Base-by-base conservation (phyloP, 2,888 invertebrate genomes). In the Mesopsocus fuscifrons region DNA sequence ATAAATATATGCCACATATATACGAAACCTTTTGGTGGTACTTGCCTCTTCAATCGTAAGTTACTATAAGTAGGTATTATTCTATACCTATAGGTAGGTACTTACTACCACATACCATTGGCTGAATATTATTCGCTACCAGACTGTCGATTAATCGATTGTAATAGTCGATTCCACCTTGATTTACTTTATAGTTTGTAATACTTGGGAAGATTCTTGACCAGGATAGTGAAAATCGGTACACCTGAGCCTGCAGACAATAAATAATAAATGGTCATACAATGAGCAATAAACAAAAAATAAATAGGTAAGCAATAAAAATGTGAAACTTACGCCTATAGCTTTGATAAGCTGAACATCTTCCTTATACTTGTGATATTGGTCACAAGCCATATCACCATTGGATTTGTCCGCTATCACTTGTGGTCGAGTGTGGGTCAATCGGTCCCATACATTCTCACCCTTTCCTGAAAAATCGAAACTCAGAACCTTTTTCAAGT, bases 141-240 rank as follows among this genome's bases (percentile, higher is more conserved):
- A 85, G 64, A 52, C 74, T 77, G 52, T 81, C 65, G 43, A 88
- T 77, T 34, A 89, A 59, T 49, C 75, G 69, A 53, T 72, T 75
- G 57, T 89, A 89, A 59, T 84, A 83, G 45, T 71, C 62, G 9
- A 88, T 65, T 15, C 82, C 88, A 2, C 69, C 65, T 32, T 66
- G 61, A 55, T 80, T 88, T 15, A 82, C 63, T 16, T 68, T 55
- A 52, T 75, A 71, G 9, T 69, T 65, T 44, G 70, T 65, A 8
- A 80, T 84, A 9, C 66, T 69, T 0, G 84, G 81, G 49, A 84
- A 60, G 35, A 87, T 65, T 41, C 85, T 63, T 0, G 77, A 60
- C 85, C 85, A 87, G 1, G 81, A 72, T 50, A 80, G 66, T 1
- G 78, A 79, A 57, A 80, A 79, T 33, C 79, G 66, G 57, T 79